Evolutionary conservation across 2,113 vertebrate species (phyloP), one percentile per base, ranked within the genome.

Genomic region (Myotis brandtii): DNA sequence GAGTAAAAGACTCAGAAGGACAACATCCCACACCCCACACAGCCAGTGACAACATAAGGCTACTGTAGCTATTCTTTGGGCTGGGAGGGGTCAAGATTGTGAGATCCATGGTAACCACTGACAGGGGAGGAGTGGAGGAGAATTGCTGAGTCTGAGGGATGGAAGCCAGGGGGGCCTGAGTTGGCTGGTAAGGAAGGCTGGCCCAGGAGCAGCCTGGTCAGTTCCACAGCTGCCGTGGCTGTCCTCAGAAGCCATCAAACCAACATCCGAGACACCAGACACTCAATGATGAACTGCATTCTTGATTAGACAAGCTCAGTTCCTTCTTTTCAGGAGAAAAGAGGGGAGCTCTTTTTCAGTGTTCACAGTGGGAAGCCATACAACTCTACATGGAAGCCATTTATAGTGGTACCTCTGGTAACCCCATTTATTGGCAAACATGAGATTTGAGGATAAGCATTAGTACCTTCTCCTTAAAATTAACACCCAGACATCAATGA

Each of bases 261-360:
- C 54, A 59, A 43, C 3, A 32, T 2, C 10, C 3, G 0, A 52
- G 17, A 48, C 12, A 64, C 11, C 23, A 72, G 40, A 79, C 3
- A 14, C 34, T n/a, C 3, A 34, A 6, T 18, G 0, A 13, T 0
- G 37, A 25, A 6, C 20, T 48, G 10, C 5, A 50, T 73, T 10
- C 18, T 76, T 67, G 37, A n/a, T 93, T 43, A 82, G 32, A 52
- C 43, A 48, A 79, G 37, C 52, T 23, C 4, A 32, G 17, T 10
- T 9, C 23, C 27, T 50, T 67, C 50, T 67, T 84, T 59, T 48
- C 14, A 77, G 89, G 32, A 73, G 46, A 77, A 43, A 56, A 73
- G 21, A 79, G 5, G 18, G 11, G 23, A 67, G 14, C 10, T 66
- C 13, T 62, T 85, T 50, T 2, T n/a, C 52, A 86, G 56, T 25